Evolutionary conservation across 2,113 vertebrate species (phyloP).

Genomic region (Vanacampus margaritifer): DNA sequence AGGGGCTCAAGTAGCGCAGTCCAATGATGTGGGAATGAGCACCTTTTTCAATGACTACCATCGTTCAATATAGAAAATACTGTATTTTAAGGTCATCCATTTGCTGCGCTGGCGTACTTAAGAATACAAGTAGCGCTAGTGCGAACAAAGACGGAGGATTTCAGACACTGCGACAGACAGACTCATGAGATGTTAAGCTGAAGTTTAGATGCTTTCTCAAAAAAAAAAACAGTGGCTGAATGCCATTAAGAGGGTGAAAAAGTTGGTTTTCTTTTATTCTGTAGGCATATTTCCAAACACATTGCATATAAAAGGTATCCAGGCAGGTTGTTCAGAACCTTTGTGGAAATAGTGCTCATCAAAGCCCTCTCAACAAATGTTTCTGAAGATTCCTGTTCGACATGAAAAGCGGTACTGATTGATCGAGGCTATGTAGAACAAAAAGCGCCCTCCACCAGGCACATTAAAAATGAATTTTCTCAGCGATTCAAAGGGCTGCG

Average conservation of each 20-base stretch:
- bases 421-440: conserved; percentile 70
- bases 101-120: conserved; percentile 51
- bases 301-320: conserved; percentile 18
- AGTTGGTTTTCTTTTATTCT: conserved; percentile 39
- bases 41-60: conserved; percentile 62
- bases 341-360: conserved; percentile 55
- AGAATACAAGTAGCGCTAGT: conserved; percentile 52
- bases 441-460: conserved; percentile 69
- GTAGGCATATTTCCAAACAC: conserved; percentile 35
- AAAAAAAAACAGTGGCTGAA: conserved; percentile 16
- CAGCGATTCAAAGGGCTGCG: conserved; percentile 63
- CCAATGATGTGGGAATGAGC: conserved; percentile 60
- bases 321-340: conserved; percentile 41
- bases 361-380: conserved; percentile 58
- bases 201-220: conserved; percentile 34
- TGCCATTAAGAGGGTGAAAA: not conserved
- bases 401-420: conserved; percentile 67
- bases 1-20: conserved; percentile 55
- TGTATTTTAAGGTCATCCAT: conserved; percentile 62
- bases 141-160: conserved; percentile 53
- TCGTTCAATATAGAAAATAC: conserved; percentile 60
- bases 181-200: conserved; percentile 48
- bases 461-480: conserved; percentile 70
- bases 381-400: conserved; percentile 64
- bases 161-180: conserved; percentile 50